Base-by-base conservation (phyloP, 2,888 invertebrate genomes). In the Pycnomerus fuliginosus region DNA sequence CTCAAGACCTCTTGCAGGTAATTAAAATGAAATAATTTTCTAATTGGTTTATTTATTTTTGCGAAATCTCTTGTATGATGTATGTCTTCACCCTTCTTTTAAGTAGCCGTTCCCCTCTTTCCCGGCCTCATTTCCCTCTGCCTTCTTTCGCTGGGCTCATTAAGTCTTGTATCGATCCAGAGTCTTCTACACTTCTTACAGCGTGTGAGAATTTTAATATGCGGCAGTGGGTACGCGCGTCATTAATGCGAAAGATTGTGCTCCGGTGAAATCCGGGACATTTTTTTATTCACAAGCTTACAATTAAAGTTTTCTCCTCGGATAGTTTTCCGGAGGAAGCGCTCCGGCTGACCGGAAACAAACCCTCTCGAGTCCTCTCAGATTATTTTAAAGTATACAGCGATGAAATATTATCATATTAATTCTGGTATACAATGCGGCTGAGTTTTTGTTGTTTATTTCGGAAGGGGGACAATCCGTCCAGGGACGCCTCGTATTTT, bases 171-270 rank as follows among this genome's bases (percentile, higher is more conserved):
- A 65, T 65, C 64, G 65, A 65, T 64, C 65, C 56, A 56, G 61
- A 56, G 68, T 70, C 70, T 69, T 70, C 64, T 60, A 62, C 62
- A 62, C 59, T 62, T 65, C 63, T 64, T 63, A 64, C 61, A 57
- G 60, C 68, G 69, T 69, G 68, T 67, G 69, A 67, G 69, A 69
- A 68, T 69, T 69, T 69, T 69, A 69, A 68, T 69, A 69, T 68
- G 68, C 68, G 64, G 65, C 63, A 58, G 61, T 61, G 63, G 58
- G 61, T 64, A 62, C 62, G 64, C 65, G 62, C 61, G 57, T 68
- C 67, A 68, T 68, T 68, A 68, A 68, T 68, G 67, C 68, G n/a
- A 64, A 64, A 66, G 64, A 61, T 63, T 63, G 61, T 61, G n/a
- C n/a, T n/a, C n/a, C n/a, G n/a, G n/a, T n/a, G n/a, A n/a, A n/a